A percentile compares a stretch with the other conserved stretches of the same genome.
These are phyloP conservation scores for Eremophila alpestris DNA, from an alignment of 2,797 vertebrate genomes.

Conservation along the genomic window DNA sequence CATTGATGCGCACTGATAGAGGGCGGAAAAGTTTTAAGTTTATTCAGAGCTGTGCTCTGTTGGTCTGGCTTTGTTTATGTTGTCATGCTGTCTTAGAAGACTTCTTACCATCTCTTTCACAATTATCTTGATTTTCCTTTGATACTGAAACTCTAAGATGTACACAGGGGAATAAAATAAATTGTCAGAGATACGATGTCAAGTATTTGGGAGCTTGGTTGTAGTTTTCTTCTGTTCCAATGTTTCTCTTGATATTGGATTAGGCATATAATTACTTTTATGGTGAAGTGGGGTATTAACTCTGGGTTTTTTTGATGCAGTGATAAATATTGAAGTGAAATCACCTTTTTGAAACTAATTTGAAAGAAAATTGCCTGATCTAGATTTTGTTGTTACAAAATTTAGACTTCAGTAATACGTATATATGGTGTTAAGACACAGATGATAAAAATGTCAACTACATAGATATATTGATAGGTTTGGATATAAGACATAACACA, in stretches of 20 bases:
- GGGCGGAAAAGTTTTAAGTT: background rate
- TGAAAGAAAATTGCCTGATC: background rate
- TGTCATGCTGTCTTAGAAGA: background rate
- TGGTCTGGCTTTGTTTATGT: background rate
- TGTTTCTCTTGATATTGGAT: background rate
- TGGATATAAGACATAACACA: background rate
- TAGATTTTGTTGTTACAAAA: background rate
- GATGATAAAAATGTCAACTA: background rate
- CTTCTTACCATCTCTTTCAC: background rate
- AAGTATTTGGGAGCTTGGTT: background rate
- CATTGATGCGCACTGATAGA: background rate
- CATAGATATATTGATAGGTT: background rate
- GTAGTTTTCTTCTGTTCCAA: background rate
- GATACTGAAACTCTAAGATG: background rate
- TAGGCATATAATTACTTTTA: background rate
- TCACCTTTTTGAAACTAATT: background rate
- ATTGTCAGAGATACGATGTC: fast-evolving
- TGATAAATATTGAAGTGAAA: background rate
- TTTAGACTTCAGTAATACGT: background rate
- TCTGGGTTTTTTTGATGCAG: background rate
- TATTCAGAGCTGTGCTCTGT: background rate
- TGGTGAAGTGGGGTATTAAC: background rate
- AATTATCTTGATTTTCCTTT: background rate
- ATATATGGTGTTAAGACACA: background rate
- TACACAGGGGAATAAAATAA: background rate